Evolutionary conservation across 1,140 invertebrate species (phyloP), one percentile per base, ranked within the genome.

Genomic region (Yoshiicerus persimilis): DNA sequence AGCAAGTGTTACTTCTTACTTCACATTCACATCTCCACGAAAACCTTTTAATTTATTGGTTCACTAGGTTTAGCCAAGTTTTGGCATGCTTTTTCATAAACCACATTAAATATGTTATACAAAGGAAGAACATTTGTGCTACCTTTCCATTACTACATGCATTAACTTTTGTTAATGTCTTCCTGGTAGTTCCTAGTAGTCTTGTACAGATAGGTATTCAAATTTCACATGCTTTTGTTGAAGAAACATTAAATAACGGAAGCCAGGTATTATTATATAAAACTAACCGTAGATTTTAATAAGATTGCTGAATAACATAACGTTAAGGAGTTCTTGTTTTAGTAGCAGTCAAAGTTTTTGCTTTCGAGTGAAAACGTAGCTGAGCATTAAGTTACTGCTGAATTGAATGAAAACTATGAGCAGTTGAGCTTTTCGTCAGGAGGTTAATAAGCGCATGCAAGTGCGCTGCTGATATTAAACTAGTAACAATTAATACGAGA

Each of bases 371-470:
- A 80, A 32, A 36, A 34, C 38, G 75, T 1, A 80, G 32, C 75
- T 80, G 75, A 36, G 75, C 32, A 32, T 34, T 80, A 34, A 80
- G 75, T 36, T 32, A 32, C 75, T 34, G 75, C 75, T 38, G 75
- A 80, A 80, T 80, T 84, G 83, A 84, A 84, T 90, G 89, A 87
- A 90, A 90, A 66, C 87, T 90, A 88, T 88, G 87, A 88, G 62
- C 87, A 89, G 86, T 90, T 90, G 89, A 90, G 89, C 89, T 90
- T 90, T 90, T 90, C 86, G 88, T 90, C 88, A 89, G 89, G 89
- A 90, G 87, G 88, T 88, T 89, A 88, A 90, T 90, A 88, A 90
- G 89, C 89, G 89, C 89, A 87, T 90, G 87, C 85, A 86, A 86
- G 62, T 86, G 87, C 87, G 75, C 83, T 84, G 41, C 83, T 80